Conservation (phyloP, 1,140 invertebrate genomes). For the Cyphomyrmex costatus region DNA sequence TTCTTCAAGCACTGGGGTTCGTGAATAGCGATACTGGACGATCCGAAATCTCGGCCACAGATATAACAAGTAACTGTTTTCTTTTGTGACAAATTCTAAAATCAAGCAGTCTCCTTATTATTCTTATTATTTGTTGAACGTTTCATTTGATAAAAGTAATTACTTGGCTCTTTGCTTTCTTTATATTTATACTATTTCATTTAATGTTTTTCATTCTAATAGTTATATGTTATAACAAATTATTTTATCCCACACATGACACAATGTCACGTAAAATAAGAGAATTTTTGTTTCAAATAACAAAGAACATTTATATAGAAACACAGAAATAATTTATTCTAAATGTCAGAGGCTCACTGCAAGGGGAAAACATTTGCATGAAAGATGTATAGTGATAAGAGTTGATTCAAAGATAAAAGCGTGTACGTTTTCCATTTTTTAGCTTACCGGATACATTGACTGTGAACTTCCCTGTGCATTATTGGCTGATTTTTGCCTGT, state of each 20-base stretch:
- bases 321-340: neutral
- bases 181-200: no score
- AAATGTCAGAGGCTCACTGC: neutral
- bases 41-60: conserved; percentile 91
- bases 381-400: neutral
- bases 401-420: conserved; percentile 28
- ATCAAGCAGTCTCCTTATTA: conserved; percentile 24
- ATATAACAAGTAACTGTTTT: conserved; percentile 90
- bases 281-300: conserved; percentile 1
- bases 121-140: neutral
- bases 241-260: neutral
- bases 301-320: neutral
- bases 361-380: neutral
- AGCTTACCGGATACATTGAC: conserved; percentile 73
- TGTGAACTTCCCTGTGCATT: conserved; percentile 31
- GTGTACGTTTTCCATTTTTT: conserved; percentile 41
- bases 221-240: neutral
- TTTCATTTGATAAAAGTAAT: no score
- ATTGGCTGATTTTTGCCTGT: conserved; percentile 33
- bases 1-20: conserved; percentile 93
- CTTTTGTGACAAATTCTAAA: conserved; percentile 70
- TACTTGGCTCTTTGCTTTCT: no score
- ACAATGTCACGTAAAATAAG: neutral
- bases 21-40: conserved; percentile 91
- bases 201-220: conserved; percentile 4